Conservation (phyloP, 1,140 invertebrate species). For the Calliopsis andreniformis region DNA sequence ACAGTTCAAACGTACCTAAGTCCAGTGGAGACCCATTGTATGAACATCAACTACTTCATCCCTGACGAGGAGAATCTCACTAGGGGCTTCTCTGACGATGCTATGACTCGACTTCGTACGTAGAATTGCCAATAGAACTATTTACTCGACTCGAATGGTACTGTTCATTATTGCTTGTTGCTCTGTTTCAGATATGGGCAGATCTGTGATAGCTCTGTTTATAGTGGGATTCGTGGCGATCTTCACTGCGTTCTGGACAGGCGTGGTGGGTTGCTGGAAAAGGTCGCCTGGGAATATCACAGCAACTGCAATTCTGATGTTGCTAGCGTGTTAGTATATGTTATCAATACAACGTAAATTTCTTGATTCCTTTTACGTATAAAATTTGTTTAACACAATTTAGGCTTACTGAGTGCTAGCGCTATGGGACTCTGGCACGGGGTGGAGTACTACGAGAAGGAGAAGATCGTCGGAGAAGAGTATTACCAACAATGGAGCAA, state of each 20-base stretch:
- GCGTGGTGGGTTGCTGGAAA: constrained; percentile 95
- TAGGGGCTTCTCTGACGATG: constrained; percentile 89
- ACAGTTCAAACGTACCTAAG: constrained; percentile 94
- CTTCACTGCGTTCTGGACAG: constrained; percentile 96
- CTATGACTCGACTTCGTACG: constrained; percentile 92
- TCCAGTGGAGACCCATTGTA: constrained; percentile 96
- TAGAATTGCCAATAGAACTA: constrained; percentile 57
- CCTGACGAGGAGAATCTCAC: constrained; percentile 92
- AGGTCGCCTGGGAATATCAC: constrained; percentile 95
- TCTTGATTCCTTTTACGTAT: not conserved
- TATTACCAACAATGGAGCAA: constrained; percentile 95
- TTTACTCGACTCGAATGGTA: not conserved
- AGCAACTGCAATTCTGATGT: constrained; percentile 94
- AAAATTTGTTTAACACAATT: constrained; percentile 18
- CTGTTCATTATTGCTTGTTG: not conserved
- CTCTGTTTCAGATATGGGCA: constrained; percentile 89
- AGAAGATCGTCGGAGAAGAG: constrained; percentile 94
- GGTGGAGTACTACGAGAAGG: constrained; percentile 97
- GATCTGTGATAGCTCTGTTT: constrained; percentile 95
- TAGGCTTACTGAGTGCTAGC: constrained; percentile 93
- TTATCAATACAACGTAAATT: constrained; percentile 2
- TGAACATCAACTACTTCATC: constrained; percentile 96
- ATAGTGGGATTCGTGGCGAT: constrained; percentile 94
- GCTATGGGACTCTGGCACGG: constrained; percentile 97
- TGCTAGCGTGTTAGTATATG: constrained; percentile 90